Conservation (phyloP, 2,888 invertebrate genomes). For the Thysanoteuthis rhombus region DNA sequence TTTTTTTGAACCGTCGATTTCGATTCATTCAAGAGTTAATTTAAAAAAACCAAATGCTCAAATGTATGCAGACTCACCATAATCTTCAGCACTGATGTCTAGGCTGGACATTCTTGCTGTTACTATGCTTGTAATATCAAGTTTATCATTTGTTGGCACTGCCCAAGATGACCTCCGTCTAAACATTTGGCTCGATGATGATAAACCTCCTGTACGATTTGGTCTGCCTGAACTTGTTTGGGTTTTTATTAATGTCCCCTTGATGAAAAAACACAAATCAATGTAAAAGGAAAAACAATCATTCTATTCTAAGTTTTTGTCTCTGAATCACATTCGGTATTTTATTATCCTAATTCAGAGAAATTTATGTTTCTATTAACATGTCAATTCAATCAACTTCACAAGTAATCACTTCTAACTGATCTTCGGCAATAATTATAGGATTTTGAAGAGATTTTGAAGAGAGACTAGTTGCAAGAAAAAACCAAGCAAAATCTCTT, state of each 20-base stretch:
- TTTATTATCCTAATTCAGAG: background rate
- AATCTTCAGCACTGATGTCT: conserved; percentile 89
- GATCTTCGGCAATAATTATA: too few relatives aligned
- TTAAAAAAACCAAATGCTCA: too few relatives aligned
- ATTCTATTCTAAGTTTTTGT: background rate
- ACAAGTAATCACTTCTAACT: too few relatives aligned
- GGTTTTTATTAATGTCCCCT: background rate
- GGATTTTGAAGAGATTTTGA: too few relatives aligned
- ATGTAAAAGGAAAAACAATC: background rate
- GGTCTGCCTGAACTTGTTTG: background rate
- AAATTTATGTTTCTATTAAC: background rate
- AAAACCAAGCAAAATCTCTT: too few relatives aligned
- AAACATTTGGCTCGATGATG: background rate
- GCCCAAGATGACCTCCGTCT: background rate
- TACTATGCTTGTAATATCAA: conserved; percentile 91
- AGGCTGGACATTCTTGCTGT: conserved; percentile 92
- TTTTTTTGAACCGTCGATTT: background rate
- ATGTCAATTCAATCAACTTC: background rate
- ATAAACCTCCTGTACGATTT: background rate
- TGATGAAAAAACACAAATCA: background rate
- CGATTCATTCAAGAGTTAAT: too few relatives aligned
- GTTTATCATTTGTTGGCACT: conserved; percentile 21
- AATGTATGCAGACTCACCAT: conserved; percentile 69
- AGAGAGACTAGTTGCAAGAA: too few relatives aligned
- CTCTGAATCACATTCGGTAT: background rate